Evolutionary conservation across 2,888 invertebrate genomes (phyloP), one percentile per base, ranked within the genome.

Genomic region (Lypha dubia): DNA sequence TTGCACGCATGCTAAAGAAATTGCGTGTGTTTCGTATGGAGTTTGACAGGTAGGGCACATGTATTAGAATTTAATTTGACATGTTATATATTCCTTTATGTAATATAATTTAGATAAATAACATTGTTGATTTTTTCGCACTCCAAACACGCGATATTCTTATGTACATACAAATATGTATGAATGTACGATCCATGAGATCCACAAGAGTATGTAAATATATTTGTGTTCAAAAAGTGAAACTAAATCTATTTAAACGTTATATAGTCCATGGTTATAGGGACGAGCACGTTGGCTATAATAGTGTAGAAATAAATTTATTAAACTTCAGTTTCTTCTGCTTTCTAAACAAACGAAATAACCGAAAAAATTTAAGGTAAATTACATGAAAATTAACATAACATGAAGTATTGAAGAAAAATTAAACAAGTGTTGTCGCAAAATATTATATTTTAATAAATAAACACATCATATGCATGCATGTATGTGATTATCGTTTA

Each of bases 281-380:
- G 35, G n/a, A 35, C 22, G 35, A 68, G 51, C 80, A 80, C 80
- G 80, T 80, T 60, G 41, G 65, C 67, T 56, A 58, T 20, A 65
- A 3, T 20, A 71, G 44, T 53, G n/a, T 28, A 49, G 22, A 17
- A 56, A 20, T n/a, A 32, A 53, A 51, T 17, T 35, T 38, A 68
- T 15, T 3, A 35, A 35, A 35, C 35, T 35, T 35, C 35, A 35
- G 44, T 67, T 67, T 17, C 32, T 46, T 3, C 46, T 49, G 17
- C 22, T 32, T 32, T 49, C 15, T 24, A 20, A 49, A n/a, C 35
- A 11, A 56, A 63, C 28, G 20, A 20, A 24, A 76, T 44, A 44
- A n/a, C 44, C 3, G 15, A 15, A 44, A 44, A 44, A 11, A 22
- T 0, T 24, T 24, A 58, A 58, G 38, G 68, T 68, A 28, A 74